Conservation (phyloP, 1,140 invertebrate species). For the Apocrypta bakeri region DNA sequence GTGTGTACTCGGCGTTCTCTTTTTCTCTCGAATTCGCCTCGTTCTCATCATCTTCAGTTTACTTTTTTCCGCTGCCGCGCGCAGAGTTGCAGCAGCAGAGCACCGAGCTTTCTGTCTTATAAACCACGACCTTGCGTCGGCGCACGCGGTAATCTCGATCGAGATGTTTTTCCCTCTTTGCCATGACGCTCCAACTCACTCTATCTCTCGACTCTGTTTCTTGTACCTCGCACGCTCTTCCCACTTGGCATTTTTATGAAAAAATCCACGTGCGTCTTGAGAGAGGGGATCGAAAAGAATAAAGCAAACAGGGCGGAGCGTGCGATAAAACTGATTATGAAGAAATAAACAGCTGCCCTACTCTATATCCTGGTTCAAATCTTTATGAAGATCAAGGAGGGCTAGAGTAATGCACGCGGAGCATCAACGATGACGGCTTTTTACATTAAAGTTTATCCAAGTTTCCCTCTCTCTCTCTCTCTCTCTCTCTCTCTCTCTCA, state of each 20-base stretch:
- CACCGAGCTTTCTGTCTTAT: conserved; percentile 15
- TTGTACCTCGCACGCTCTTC: background rate
- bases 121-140: conserved; percentile 32
- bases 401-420: too few relatives aligned
- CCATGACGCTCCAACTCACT: background rate
- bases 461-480: too few relatives aligned
- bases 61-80: conserved; percentile 7
- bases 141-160: conserved; percentile 26
- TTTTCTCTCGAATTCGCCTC: conserved; percentile 24
- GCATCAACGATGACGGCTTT: too few relatives aligned
- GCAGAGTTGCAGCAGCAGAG: background rate
- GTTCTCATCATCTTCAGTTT: conserved; percentile 32
- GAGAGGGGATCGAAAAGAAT: conserved; percentile 6
- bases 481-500: too few relatives aligned
- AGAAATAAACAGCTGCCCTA: conserved; percentile 14
- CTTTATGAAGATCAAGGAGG: background rate
- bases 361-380: conserved; percentile 9
- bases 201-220: background rate
- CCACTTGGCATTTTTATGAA: conserved; percentile 13
- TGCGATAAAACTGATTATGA: conserved; percentile 13
- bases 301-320: background rate
- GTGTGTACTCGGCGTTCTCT: background rate
- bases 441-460: background rate
- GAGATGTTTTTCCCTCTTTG: conserved; percentile 8
- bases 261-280: background rate